phyloP scores from a whole-genome alignment of 2,888 invertebrate genomes.

The Drosophila diplacantha region DNA sequence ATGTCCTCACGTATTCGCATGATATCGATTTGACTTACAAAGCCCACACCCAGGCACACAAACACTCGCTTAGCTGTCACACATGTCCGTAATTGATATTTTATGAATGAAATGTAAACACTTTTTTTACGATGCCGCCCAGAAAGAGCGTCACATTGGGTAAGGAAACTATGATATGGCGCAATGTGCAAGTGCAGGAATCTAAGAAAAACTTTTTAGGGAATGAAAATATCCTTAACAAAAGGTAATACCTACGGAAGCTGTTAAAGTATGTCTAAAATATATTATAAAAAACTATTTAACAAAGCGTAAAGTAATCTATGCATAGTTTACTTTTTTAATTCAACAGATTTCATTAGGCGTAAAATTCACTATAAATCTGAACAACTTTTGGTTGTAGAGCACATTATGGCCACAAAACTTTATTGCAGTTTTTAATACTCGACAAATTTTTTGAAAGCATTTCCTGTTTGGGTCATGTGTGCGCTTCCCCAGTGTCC shows the following conservation, averaged over 20 bases:
- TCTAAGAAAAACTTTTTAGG: too few species aligned
- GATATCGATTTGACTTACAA: conserved; percentile 69
- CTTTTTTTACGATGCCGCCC: conserved; percentile 57
- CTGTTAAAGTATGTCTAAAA: too few species aligned
- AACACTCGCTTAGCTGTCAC: conserved; percentile 54
- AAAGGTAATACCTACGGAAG: too few species aligned
- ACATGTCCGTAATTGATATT: conserved; percentile 72
- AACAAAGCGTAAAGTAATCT: neutral
- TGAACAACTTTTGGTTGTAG: neutral
- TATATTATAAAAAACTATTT: neutral
- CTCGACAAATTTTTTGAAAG: conserved; percentile 1
- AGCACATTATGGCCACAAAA: neutral
- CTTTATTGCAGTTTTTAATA: conserved; percentile 2
- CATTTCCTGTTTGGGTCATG: neutral
- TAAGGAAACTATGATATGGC: neutral
- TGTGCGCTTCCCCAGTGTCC: conserved; percentile 4
- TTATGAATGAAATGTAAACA: conserved; percentile 73
- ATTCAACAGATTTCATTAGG: neutral
- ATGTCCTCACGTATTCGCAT: conserved; percentile 70
- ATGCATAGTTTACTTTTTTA: neutral
- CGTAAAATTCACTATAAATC: neutral
- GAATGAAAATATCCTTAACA: too few species aligned
- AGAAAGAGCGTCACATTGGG: conserved; percentile 6
- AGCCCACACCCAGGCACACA: conserved; percentile 32
- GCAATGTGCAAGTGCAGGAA: too few species aligned